phyloP scores from a whole-genome alignment of 2,797 vertebrate genomes.

The Neosilurus mollespiculum region DNA sequence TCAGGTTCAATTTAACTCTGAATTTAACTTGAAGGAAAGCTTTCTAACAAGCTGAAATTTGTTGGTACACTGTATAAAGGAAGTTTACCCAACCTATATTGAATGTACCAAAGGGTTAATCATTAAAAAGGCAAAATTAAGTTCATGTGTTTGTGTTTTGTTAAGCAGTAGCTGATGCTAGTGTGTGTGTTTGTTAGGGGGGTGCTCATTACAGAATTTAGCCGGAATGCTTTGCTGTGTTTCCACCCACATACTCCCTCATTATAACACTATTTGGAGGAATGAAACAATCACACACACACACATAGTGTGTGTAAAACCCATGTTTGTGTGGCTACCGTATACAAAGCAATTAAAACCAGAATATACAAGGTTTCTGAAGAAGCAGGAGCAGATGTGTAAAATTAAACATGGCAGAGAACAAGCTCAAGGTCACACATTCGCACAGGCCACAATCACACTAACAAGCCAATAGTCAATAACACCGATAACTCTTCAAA shows the following conservation, averaged over 20 bases:
- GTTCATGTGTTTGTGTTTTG: constrained; percentile 7
- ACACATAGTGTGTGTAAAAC: not conserved
- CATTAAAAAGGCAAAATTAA: constrained; percentile 55
- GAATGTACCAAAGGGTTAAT: constrained; percentile 50
- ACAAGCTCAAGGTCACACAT: not conserved
- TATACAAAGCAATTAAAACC: not conserved
- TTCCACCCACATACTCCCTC: constrained; percentile 50
- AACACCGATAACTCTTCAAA: not conserved
- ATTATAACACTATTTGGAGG: constrained; percentile 31
- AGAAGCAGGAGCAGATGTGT: not conserved
- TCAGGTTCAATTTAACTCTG: not conserved
- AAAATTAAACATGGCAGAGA: not conserved
- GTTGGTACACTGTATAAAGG: not conserved
- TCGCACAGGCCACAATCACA: not conserved
- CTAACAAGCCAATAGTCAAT: not conserved
- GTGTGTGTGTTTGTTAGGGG: not conserved
- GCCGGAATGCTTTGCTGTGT: constrained; percentile 60
- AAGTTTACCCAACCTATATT: not conserved
- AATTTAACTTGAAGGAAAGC: not conserved
- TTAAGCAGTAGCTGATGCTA: not conserved
- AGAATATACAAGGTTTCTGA: constrained; percentile 18
- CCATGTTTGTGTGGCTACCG: not conserved
- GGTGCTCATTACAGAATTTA: constrained; percentile 63
- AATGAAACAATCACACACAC: constrained; percentile 50
- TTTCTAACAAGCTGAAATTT: not conserved